These are phyloP conservation scores for Lithobates sylvaticus DNA, from an alignment of 2,797 vertebrate species.

Conservation along the genomic window DNA sequence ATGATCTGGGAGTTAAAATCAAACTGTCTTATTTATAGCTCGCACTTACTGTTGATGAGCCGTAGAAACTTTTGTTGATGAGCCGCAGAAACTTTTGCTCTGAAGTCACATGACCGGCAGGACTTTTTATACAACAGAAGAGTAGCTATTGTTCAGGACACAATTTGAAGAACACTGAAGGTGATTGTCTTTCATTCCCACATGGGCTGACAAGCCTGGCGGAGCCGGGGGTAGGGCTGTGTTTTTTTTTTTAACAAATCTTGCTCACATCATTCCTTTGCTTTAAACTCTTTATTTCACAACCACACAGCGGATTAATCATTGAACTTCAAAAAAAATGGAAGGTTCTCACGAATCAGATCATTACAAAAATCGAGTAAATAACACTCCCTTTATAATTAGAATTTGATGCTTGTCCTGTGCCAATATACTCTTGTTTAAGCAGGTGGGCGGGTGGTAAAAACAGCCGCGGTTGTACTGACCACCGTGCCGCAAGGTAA, in stretches of 20 bases:
- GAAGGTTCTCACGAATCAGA: too few relatives aligned
- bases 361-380: too few relatives aligned
- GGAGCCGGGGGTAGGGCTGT: slow-evolving; percentile 61
- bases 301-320: slow-evolving; percentile 28
- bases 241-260: slow-evolving; percentile 57
- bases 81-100: slow-evolving; percentile 61
- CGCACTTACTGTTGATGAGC: slow-evolving; percentile 66
- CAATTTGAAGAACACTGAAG: slow-evolving; percentile 67
- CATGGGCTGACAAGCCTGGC: slow-evolving; percentile 63
- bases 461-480: too few relatives aligned
- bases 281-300: slow-evolving; percentile 52
- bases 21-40: not conserved
- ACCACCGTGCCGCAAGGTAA: too few relatives aligned
- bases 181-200: slow-evolving; percentile 66
- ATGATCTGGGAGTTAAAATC: not conserved
- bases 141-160: slow-evolving; percentile 65
- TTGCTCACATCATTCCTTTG: slow-evolving; percentile 59
- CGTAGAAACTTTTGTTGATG: slow-evolving; percentile 63
- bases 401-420: too few relatives aligned
- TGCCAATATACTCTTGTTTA: too few relatives aligned
- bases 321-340: not conserved
- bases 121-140: slow-evolving; percentile 68
- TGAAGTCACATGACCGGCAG: slow-evolving; percentile 70
- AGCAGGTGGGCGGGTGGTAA: too few relatives aligned
- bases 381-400: too few relatives aligned